phyloP scores from a whole-genome alignment of 2,888 invertebrate genomes.

The Dynastes maya region DNA sequence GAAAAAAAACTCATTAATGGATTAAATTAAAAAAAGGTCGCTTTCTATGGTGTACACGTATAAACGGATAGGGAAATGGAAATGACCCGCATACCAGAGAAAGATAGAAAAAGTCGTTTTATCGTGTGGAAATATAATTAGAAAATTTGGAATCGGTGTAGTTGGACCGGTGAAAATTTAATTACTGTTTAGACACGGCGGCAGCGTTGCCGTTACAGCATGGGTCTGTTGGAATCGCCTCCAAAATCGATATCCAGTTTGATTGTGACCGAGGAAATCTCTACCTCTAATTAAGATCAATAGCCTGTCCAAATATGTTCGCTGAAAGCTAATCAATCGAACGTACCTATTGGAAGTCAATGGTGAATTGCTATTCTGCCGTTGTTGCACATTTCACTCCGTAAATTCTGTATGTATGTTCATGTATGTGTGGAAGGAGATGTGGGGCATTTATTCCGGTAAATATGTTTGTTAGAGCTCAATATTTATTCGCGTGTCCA shows the following conservation, averaged over 20 bases:
- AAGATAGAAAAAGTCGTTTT: constrained; percentile 2
- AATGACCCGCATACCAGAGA: background rate
- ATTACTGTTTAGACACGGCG: constrained; percentile 18
- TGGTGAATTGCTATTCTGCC: background rate
- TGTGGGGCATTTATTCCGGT: no score
- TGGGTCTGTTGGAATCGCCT: background rate
- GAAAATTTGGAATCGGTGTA: constrained; percentile 17
- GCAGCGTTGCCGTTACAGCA: background rate
- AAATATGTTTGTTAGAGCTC: no score
- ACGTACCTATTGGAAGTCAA: background rate
- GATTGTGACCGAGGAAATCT: background rate
- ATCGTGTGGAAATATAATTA: constrained; percentile 19
- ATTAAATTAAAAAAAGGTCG: background rate
- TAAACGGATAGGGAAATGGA: background rate
- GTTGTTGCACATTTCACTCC: background rate
- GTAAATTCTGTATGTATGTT: no score
- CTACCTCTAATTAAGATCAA: constrained; percentile 5
- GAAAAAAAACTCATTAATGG: constrained; percentile 6
- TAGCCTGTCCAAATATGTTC: constrained; percentile 11
- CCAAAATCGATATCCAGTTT: background rate
- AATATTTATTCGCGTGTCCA: no score
- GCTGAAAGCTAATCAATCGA: constrained; percentile 3
- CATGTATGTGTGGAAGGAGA: no score
- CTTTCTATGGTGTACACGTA: background rate
- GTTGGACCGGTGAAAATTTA: constrained; percentile 13